These are phyloP conservation scores for Semnornis frantzii DNA, from an alignment of 2,113 vertebrate genomes.

Conservation along the genomic window DNA sequence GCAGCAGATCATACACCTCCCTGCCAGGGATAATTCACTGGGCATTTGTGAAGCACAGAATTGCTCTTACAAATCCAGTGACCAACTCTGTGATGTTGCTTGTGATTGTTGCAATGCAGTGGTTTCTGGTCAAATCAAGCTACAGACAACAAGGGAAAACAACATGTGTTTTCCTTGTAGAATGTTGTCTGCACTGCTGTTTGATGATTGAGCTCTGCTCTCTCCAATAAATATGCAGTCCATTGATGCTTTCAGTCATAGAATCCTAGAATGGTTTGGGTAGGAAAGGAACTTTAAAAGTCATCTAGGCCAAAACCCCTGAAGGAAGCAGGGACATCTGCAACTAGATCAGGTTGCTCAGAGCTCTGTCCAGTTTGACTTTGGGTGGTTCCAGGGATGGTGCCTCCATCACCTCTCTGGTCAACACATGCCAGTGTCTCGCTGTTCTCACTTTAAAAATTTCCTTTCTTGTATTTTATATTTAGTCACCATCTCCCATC, in stretches of 20 bases:
- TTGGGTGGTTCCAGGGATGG: background rate
- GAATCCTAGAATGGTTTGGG: background rate
- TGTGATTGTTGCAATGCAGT: background rate
- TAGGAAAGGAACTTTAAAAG: background rate
- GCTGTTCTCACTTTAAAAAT: background rate
- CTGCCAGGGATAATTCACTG: background rate
- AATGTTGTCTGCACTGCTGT: background rate
- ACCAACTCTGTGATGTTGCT: background rate
- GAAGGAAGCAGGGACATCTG: background rate
- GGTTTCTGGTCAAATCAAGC: background rate
- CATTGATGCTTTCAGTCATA: background rate
- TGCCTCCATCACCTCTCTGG: background rate
- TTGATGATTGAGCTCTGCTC: background rate
- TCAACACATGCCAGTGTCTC: background rate
- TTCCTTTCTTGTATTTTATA: background rate
- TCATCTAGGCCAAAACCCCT: background rate
- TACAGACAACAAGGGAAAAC: background rate
- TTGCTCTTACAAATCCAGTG: background rate
- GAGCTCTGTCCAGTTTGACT: background rate
- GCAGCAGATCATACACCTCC: background rate
- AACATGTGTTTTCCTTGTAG: background rate
- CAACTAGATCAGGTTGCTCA: background rate
- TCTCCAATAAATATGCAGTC: background rate
- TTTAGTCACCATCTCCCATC: background rate
- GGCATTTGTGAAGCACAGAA: background rate